Evolutionary conservation across 2,113 vertebrate species (phyloP).

Genomic region (Xenopus laevis): DNA sequence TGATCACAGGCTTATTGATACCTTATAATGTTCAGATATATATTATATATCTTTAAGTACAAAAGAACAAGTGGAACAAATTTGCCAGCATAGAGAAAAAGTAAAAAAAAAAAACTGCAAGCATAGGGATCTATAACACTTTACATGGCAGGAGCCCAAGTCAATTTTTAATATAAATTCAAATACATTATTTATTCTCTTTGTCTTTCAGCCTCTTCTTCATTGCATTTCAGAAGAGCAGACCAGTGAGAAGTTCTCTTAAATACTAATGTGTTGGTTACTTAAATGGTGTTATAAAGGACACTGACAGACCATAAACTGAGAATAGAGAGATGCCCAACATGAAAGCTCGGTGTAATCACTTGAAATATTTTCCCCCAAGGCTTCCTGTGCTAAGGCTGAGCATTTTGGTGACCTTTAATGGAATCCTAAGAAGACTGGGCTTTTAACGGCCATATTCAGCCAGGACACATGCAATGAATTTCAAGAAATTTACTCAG

Average conservation of each 20-base stretch:
- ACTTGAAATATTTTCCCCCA: conserved; percentile 12
- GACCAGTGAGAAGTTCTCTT: background rate
- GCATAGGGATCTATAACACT: background rate
- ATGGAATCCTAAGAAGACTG: conserved; percentile 5
- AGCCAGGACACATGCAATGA: background rate
- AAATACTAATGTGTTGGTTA: background rate
- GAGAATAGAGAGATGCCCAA: background rate
- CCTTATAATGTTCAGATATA: no score
- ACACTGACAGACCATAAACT: background rate
- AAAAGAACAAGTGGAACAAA: background rate
- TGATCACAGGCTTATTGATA: no score
- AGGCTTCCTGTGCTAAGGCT: conserved; percentile 14
- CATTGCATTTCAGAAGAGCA: background rate
- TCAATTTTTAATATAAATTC: conserved; percentile 4
- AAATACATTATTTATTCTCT: conserved; percentile 1
- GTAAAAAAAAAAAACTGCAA: background rate
- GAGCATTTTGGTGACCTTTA: conserved; percentile 10
- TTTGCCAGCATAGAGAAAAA: conserved; percentile 5
- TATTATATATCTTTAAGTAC: no score
- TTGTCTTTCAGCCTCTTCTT: background rate
- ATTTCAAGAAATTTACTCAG: conserved; percentile 1
- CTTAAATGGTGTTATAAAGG: background rate
- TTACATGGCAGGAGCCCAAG: background rate
- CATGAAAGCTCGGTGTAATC: conserved; percentile 9
- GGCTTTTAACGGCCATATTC: conserved; percentile 8